Evolutionary conservation across 2,888 invertebrate genomes (phyloP).

Genomic region (Dolichopus griseipennis): DNA sequence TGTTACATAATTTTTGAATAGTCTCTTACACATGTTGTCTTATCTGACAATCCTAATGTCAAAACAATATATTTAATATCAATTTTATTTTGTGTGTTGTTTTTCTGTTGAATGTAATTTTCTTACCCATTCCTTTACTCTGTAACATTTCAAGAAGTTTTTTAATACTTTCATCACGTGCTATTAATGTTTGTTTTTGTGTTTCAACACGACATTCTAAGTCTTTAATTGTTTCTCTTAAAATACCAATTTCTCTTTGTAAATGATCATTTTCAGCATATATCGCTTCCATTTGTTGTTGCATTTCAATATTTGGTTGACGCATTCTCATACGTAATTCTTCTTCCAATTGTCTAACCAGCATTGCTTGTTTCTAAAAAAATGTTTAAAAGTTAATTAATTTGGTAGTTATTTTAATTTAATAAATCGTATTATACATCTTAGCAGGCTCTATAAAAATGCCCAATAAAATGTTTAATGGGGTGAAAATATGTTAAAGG

Average conservation of each 20-base stretch:
- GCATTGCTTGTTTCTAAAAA: conserved; percentile 84
- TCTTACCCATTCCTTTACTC: conserved; percentile 91
- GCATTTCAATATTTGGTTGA: conserved; percentile 82
- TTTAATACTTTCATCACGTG: conserved; percentile 96
- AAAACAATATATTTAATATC: neutral
- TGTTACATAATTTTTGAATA: too few relatives aligned
- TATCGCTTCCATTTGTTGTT: conserved; percentile 85
- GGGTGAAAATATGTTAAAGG: too few relatives aligned
- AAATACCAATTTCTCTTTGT: conserved; percentile 82
- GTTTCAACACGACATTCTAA: conserved; percentile 94
- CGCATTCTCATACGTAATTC: conserved; percentile 81
- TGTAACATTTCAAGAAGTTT: conserved; percentile 97
- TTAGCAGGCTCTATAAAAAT: too few relatives aligned
- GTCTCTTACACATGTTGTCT: too few relatives aligned
- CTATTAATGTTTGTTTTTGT: conserved; percentile 93
- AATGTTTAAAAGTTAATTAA: too few relatives aligned
- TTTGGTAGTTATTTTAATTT: too few relatives aligned
- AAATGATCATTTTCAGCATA: conserved; percentile 92
- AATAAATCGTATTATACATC: too few relatives aligned
- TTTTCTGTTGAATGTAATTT: neutral
- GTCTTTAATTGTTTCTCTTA: conserved; percentile 92
- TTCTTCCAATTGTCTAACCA: conserved; percentile 87
- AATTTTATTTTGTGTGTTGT: neutral
- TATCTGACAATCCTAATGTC: too few relatives aligned
- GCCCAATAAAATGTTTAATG: too few relatives aligned